Conservation (phyloP, 1,140 invertebrate genomes). For the Oncopodura yosiiana region DNA sequence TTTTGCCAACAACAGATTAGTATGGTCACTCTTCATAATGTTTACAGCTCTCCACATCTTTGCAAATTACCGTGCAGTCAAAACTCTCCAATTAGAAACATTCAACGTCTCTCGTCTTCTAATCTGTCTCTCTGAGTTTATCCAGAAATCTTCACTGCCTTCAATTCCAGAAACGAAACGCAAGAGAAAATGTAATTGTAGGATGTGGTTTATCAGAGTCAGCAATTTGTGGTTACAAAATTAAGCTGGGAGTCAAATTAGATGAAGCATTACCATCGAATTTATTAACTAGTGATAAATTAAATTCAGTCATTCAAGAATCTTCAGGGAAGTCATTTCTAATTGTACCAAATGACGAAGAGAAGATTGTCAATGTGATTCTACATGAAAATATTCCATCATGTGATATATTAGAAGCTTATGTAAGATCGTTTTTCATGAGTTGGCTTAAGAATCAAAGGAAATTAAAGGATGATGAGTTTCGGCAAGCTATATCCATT, state of each 20-base stretch:
- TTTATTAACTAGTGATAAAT: constrained; percentile 34
- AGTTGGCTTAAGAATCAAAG: constrained; percentile 31
- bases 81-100: constrained; percentile 57
- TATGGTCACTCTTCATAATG: constrained; percentile 57
- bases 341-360: constrained; percentile 42
- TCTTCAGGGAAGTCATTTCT: constrained; percentile 44
- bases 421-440: constrained; percentile 46
- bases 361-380: constrained; percentile 42
- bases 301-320: constrained; percentile 34
- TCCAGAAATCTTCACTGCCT: constrained; percentile 44
- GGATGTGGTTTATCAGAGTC: constrained; percentile 44
- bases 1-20: no score
- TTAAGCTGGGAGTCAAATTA: constrained; percentile 47
- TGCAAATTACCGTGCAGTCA: constrained; percentile 77
- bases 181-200: constrained; percentile 50
- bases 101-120: constrained; percentile 69
- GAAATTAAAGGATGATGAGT: background rate
- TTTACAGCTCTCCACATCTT: constrained; percentile 72
- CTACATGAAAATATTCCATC: constrained; percentile 41
- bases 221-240: constrained; percentile 45
- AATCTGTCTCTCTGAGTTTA: constrained; percentile 53
- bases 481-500: background rate
- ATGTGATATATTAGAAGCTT: constrained; percentile 44
- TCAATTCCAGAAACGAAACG: constrained; percentile 47
- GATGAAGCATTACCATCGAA: constrained; percentile 41